These are phyloP conservation scores for Gambusia yucatana DNA, from an alignment of 2,797 vertebrate species.

Conservation along the genomic window DNA sequence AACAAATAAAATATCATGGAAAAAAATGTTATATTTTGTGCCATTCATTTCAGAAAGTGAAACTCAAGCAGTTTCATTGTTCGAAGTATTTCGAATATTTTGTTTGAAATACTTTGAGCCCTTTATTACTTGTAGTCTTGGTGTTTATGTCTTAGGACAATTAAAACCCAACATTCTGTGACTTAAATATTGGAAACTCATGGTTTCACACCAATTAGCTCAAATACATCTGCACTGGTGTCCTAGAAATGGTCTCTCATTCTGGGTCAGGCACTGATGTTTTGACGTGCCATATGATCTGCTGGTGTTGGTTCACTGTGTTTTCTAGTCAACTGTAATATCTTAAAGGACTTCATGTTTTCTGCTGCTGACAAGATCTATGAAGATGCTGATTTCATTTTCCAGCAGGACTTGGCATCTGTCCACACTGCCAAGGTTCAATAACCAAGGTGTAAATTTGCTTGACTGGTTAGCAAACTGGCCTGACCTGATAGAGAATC, in stretches of 20 bases:
- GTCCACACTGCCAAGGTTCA: background rate
- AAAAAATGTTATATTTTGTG: background rate
- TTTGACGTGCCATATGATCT: background rate
- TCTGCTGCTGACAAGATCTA: background rate
- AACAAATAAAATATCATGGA: background rate
- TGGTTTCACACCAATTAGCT: background rate
- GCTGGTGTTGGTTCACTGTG: background rate
- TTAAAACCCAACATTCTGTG: background rate
- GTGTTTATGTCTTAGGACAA: background rate
- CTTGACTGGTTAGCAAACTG: background rate
- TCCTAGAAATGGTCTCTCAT: background rate
- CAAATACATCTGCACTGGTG: background rate
- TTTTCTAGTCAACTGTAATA: background rate
- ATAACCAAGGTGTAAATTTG: background rate
- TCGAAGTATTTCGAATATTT: too few species aligned
- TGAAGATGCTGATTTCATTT: background rate
- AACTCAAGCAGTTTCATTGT: background rate
- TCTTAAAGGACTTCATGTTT: background rate
- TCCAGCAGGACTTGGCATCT: background rate
- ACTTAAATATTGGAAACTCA: background rate
- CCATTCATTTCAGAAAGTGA: background rate
- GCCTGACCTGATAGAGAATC: background rate
- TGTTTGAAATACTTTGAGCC: background rate
- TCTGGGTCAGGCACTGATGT: background rate
- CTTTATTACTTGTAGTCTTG: background rate